These are phyloP conservation scores for Platycheirus rosarum DNA, from an alignment of 2,888 invertebrate genomes.

Conservation along the genomic window DNA sequence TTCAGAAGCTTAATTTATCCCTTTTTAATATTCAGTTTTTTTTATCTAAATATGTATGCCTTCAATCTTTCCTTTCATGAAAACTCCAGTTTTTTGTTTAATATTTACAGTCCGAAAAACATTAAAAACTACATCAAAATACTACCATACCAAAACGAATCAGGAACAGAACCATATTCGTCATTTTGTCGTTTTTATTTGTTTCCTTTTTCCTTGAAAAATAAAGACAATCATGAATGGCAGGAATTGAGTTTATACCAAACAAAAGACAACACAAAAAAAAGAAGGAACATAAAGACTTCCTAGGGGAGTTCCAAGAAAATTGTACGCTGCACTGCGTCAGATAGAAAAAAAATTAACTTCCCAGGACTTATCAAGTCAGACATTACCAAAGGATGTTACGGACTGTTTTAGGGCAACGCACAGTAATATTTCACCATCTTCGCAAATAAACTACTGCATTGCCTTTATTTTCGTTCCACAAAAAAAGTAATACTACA, in stretches of 20 bases:
- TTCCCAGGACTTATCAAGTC: conserved; percentile 35
- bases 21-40: too few relatives aligned
- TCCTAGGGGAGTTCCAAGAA: conserved; percentile 2
- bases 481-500: conserved; percentile 17
- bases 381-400: conserved; percentile 61
- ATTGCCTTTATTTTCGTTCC: conserved; percentile 25
- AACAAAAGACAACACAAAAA: conserved; percentile 54
- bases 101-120: background rate
- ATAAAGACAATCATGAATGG: conserved; percentile 69
- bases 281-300: conserved; percentile 16
- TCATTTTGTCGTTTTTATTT: conserved; percentile 37
- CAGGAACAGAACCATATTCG: conserved; percentile 22
- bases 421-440: conserved; percentile 67
- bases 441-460: conserved; percentile 55
- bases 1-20: too few relatives aligned
- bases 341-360: conserved; percentile 15
- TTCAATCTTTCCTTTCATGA: too few relatives aligned
- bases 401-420: conserved; percentile 61
- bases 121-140: background rate
- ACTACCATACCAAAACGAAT: background rate
- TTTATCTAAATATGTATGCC: too few relatives aligned
- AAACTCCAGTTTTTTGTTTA: background rate
- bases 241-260: conserved; percentile 68
- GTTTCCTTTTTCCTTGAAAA: conserved; percentile 35
- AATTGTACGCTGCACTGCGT: background rate